Base-by-base conservation (phyloP, 1,140 invertebrate species). In the Chrysopa pallens region DNA sequence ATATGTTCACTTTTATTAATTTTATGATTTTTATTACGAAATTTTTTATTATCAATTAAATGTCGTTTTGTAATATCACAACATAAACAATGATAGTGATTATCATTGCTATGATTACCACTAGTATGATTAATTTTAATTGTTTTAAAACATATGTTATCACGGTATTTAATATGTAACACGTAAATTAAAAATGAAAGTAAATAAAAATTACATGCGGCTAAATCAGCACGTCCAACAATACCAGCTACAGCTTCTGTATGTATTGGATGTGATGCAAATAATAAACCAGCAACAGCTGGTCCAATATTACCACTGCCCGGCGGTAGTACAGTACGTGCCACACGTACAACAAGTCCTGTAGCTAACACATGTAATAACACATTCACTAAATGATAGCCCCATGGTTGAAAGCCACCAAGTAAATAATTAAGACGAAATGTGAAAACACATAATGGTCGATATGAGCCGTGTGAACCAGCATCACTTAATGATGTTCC, bases 221-320 rank as follows among this genome's bases (percentile, higher is more conserved):
- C 76, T 12, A 95, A 67, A 63, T 98, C 94, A 4, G 93, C 93
- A 50, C 92, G 72, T 6, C 94, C 93, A 6, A 97, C 92, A 38
- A 97, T 78, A 7, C 91, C 90, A 4, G 91, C 88, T 8, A 97
- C 92, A 1, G 92, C 89, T 64, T 97, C 93, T 14, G 87, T 90
- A 63, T 98, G 94, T 48, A 98, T 81, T 9, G 94, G 94, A 67
- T 98, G 94, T 0, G 86, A 78, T 33, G 93, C 89, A 66, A 97
- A 98, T 17, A 92, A 68, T 2, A 93, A 61, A 2, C 90, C 85
- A 1, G 90, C 76, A 12, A 89, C 67, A 40, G 79, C 73, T 9
- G 80, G 72, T 7, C 78, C 73, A 55, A 78, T 65, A 51, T 67
- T 69, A 43, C 68, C 69, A 49, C 62, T 66, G 42, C 68, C 63